Conservation (phyloP, 2,113 vertebrate species). For the Leptodactylus fuscus region DNA sequence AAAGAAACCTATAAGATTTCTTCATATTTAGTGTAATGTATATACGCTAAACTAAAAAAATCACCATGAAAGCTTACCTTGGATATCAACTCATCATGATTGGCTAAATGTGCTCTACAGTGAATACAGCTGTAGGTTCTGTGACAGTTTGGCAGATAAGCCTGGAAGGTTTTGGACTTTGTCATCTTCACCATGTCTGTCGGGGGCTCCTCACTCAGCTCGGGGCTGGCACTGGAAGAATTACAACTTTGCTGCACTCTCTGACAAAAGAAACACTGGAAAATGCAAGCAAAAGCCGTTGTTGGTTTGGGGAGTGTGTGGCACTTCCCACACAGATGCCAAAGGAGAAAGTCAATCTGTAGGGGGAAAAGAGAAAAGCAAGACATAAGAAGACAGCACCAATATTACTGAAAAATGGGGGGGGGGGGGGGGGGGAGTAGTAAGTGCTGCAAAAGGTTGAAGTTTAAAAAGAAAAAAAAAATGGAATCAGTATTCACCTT, state of each 20-base stretch:
- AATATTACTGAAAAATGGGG: no score
- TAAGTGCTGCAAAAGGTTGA: no score
- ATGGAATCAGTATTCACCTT: no score
- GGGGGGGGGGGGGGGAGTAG: no score
- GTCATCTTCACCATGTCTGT: slow-evolving; percentile 99
- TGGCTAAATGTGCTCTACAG: slow-evolving; percentile 97
- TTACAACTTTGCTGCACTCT: slow-evolving; percentile 89
- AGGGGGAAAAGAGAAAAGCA: slow-evolving; percentile 49
- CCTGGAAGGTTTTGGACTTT: slow-evolving; percentile 98
- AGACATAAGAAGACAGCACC: not conserved
- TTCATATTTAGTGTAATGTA: no score
- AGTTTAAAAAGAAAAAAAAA: no score
- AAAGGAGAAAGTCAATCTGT: slow-evolving; percentile 87
- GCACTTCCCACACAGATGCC: slow-evolving; percentile 90
- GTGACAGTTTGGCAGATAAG: slow-evolving; percentile 94
- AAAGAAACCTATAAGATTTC: no score
- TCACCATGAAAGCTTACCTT: slow-evolving; percentile 74
- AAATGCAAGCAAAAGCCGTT: slow-evolving; percentile 94
- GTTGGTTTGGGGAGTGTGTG: slow-evolving; percentile 91
- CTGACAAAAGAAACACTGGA: slow-evolving; percentile 96
- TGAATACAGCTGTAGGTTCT: slow-evolving; percentile 98
- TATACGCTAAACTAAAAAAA: no score
- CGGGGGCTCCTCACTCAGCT: slow-evolving; percentile 82
- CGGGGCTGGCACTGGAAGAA: slow-evolving; percentile 86
- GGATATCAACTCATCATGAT: slow-evolving; percentile 97